These are phyloP conservation scores for Engraulis encrasicolus DNA, from an alignment of 2,113 vertebrate genomes.

Conservation along the genomic window DNA sequence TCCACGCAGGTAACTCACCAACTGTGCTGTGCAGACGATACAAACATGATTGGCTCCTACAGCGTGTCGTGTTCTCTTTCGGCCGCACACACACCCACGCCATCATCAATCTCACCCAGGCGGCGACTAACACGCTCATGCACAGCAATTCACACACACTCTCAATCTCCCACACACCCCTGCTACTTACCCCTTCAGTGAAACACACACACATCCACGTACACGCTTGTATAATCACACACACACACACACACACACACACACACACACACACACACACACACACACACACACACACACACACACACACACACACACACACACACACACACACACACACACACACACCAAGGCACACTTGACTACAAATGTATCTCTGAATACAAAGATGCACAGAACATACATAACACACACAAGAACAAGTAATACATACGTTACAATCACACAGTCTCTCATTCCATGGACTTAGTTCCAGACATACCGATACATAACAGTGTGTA, in stretches of 20 bases:
- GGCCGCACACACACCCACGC: neutral
- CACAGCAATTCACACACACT: neutral
- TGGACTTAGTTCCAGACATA: too few species aligned
- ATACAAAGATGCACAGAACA: too few species aligned
- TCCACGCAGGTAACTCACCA: neutral
- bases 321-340: neutral
- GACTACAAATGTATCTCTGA: too few species aligned
- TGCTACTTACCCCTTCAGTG: neutral
- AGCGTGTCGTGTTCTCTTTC: neutral
- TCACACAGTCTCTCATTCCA: too few species aligned
- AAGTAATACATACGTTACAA: too few species aligned
- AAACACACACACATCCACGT: too few species aligned
- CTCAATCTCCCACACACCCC: neutral
- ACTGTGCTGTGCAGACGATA: too few species aligned
- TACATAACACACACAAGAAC: too few species aligned
- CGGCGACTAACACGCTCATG: neutral
- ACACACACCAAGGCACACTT: too few species aligned
- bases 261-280: neutral
- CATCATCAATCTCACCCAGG: neutral
- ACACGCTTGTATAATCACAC: too few species aligned
- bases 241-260: neutral
- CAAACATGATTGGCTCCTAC: neutral
- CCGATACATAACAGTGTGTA: too few species aligned
- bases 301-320: neutral
- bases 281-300: neutral